phyloP scores from a whole-genome alignment of 2,888 invertebrate genomes.

The Argyresthia goedartella region DNA sequence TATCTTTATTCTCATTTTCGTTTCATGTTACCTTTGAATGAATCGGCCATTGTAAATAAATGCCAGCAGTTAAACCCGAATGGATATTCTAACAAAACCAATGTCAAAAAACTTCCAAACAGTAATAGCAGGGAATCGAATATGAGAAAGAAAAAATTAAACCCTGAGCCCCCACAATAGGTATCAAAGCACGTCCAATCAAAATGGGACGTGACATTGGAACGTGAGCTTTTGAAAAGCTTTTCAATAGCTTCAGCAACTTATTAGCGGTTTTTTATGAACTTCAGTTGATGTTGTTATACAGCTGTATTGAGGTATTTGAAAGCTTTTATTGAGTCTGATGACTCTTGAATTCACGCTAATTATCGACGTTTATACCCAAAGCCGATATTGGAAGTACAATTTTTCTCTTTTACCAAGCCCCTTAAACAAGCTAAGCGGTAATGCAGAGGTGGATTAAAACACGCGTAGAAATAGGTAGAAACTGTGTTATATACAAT shows the following conservation, averaged over 20 bases:
- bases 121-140: slow-evolving; percentile 48
- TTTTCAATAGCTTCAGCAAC: too few relatives aligned
- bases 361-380: too few relatives aligned
- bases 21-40: too few relatives aligned
- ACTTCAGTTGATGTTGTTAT: not conserved
- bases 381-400: too few relatives aligned
- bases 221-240: slow-evolving; percentile 41
- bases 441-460: too few relatives aligned
- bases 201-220: slow-evolving; percentile 67
- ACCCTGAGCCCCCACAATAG: slow-evolving; percentile 64
- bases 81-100: slow-evolving; percentile 41
- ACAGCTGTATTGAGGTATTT: not conserved
- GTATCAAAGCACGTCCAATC: slow-evolving; percentile 69
- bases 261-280: slow-evolving; percentile 10
- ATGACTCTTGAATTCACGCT: too few relatives aligned
- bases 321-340: not conserved
- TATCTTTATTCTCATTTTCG: too few relatives aligned
- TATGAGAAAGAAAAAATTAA: slow-evolving; percentile 60
- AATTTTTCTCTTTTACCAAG: too few relatives aligned
- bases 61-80: slow-evolving; percentile 25
- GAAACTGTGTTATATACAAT: too few relatives aligned
- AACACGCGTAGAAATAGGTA: too few relatives aligned
- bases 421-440: too few relatives aligned
- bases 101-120: slow-evolving; percentile 54
- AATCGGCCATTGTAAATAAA: slow-evolving; percentile 1